phyloP scores from a whole-genome alignment of 2,888 invertebrate species.

The Apamea crenata region DNA sequence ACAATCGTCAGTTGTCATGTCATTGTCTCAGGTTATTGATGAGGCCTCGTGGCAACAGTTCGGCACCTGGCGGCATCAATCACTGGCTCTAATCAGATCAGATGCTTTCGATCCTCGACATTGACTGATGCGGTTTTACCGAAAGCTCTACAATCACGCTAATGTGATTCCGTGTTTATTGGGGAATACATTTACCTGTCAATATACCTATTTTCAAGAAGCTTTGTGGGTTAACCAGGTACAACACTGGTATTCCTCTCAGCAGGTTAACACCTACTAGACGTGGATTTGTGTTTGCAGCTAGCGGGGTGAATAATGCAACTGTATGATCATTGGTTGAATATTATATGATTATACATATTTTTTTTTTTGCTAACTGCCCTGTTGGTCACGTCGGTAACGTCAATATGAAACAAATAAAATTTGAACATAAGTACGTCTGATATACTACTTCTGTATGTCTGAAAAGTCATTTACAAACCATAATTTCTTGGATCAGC shows the following conservation, averaged over 20 bases:
- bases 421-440: too few species aligned
- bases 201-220: not conserved
- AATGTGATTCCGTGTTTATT: conserved; percentile 61
- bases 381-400: too few species aligned
- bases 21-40: conserved; percentile 56
- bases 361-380: too few species aligned
- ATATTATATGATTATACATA: not conserved
- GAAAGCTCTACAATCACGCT: conserved; percentile 55
- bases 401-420: too few species aligned
- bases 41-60: conserved; percentile 34
- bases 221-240: not conserved
- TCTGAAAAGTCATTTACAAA: not conserved
- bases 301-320: not conserved
- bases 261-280: not conserved
- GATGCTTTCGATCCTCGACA: conserved; percentile 70
- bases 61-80: conserved; percentile 73
- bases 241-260: not conserved
- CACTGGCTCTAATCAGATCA: conserved; percentile 69
- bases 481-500: not conserved
- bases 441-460: too few species aligned
- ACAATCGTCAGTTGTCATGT: conserved; percentile 39
- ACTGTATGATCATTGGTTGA: not conserved
- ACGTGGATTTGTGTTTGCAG: not conserved
- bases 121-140: conserved; percentile 73
- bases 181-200: conserved; percentile 1